Evolutionary conservation across 2,888 invertebrate species (phyloP), one percentile per base, ranked within the genome.

Genomic region (Dicycla oo): DNA sequence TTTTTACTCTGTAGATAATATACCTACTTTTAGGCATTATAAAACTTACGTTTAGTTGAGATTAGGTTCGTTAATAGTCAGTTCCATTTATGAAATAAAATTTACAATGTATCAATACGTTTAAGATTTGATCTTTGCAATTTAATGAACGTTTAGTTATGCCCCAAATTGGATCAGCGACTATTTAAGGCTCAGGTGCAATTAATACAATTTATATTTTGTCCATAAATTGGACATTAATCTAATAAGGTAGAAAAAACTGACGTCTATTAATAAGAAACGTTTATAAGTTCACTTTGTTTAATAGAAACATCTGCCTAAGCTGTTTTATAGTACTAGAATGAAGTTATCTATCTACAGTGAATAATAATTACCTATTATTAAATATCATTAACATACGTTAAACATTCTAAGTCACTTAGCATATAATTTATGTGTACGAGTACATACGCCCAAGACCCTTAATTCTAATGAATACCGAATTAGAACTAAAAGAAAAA

Each of bases 401-500:
- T 18, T 64, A 23, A 79, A 67, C 73, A 65, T 71, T 73, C 57
- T 75, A 80, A 69, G 40, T n/a, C 34, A 69, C 53, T 76, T 61
- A 61, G 10, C 73, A 68, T 71, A 74, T n/a, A n/a, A n/a, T 62
- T 62, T 69, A 77, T 67, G 43, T 61, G 62, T 30, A 68, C 11
- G 43, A 45, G 26, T 53, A 70, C 66, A 69, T 69, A 77, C 60
- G 62, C 34, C 47, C 30, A 51, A 77, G 76, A 69, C 75, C 75
- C 79, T 71, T 83, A 75, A 73, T 73, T 74, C 75, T 68, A 83
- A 71, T 75, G 74, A 83, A 81, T 61, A 79, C 65, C 56, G 75
- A 71, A 82, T 83, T 86, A 84, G 87, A 88, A 87, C 53, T 62
- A 75, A 87, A 88, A 85, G 86, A 88, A 91, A 93, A 91, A 91